Evolutionary conservation across 64 coral and sea anemone genomes (phyloP), one percentile per base, ranked within the genome.

Genomic region (Dendrophyllia cribrosa): DNA sequence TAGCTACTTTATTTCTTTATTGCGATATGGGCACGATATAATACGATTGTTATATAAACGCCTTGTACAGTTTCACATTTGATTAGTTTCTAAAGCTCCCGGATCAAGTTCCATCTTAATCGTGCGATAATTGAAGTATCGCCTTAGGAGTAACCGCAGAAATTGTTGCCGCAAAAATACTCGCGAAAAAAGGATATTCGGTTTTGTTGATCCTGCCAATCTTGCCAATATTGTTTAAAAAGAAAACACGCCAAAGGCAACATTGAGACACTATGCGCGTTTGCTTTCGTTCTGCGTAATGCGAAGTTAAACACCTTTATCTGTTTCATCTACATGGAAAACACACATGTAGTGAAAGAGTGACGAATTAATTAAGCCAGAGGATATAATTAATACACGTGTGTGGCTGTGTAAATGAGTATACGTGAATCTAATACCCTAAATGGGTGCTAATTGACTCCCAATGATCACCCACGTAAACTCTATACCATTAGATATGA

Each of bases 361-460:
- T 84, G 80, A 84, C 60, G 80, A 67, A 84, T 84, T 84, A 84
- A 84, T 84, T 84, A 84, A 66, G 17, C 45, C 61, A 11, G n/a
- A 60, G 80, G 43, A 84, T 84, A 60, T 79, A 49, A 84, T 84
- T 68, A 84, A 84, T 67, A 84, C 80, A 69, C 61, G 80, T 84
- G 80, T 68, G 62, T 66, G 80, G 80, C 80, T 84, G 80, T 67
- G 80, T 84, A 84, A 84, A 84, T 84, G 60, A 47, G 45, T 47
- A 84, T 84, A 51, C 26, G 14, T 51, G 62, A 84, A 84, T 67
- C 62, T 84, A 84, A 84, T 84, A 82, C 79, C 58, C n/a, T 82
- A 84, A 84, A 84, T 84, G 80, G 80, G 80, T 84, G 62, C 60
- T 84, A 84, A 84, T 84, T 84, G 60, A 84, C 80, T 67, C 44